Evolutionary conservation across 2,888 invertebrate genomes (phyloP).

Genomic region (Cantharis rufa): DNA sequence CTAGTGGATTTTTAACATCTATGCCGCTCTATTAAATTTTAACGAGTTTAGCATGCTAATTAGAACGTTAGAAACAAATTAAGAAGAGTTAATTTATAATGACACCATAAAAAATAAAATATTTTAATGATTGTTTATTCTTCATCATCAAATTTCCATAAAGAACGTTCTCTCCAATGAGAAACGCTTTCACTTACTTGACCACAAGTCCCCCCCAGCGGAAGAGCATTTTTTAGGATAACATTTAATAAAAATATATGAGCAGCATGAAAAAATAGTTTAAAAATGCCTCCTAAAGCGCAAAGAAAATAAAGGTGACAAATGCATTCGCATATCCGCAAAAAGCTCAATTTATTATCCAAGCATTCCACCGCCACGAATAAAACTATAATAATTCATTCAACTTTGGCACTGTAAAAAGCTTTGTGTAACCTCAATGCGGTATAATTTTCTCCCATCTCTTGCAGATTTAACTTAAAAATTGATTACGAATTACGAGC

Average conservation of each 20-base stretch:
- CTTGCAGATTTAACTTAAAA: conserved; percentile 9
- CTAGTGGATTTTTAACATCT: neutral
- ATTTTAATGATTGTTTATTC: neutral
- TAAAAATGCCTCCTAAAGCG: conserved; percentile 28
- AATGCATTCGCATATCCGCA: conserved; percentile 46
- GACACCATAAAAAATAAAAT: neutral
- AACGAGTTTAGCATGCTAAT: conserved; percentile 1
- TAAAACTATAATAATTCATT: conserved; percentile 44
- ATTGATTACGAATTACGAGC: neutral
- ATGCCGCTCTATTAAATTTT: neutral
- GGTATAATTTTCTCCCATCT: conserved; percentile 8
- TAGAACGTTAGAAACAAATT: neutral
- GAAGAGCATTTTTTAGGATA: neutral
- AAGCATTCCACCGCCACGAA: conserved; percentile 34
- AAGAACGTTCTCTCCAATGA: neutral
- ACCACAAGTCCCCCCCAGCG: neutral
- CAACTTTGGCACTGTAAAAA: conserved; percentile 39
- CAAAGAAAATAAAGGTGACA: conserved; percentile 45
- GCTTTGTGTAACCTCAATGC: conserved; percentile 27
- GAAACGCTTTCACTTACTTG: neutral
- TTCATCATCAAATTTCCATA: neutral
- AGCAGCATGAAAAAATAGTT: neutral
- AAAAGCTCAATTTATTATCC: conserved; percentile 50
- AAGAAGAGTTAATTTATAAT: neutral
- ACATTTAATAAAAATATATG: neutral